Conservation (phyloP, 2,113 vertebrate species). For the Salvator merianae region DNA sequence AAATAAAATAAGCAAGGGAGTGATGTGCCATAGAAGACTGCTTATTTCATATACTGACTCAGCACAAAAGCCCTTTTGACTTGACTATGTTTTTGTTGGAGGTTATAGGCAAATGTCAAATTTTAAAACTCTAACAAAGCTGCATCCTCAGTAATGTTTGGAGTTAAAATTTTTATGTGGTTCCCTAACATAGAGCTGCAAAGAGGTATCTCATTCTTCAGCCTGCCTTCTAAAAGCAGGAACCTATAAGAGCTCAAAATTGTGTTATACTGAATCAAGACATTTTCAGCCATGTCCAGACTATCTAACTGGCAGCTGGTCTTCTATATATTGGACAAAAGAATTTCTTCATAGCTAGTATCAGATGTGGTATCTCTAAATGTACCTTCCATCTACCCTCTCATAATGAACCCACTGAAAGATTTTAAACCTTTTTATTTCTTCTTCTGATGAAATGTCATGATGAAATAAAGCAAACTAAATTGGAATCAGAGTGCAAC, state of each 20-base stretch:
- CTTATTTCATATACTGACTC: no score
- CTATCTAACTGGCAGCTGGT: neutral
- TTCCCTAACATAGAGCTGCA: neutral
- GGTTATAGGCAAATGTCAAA: no score
- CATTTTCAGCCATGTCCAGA: neutral
- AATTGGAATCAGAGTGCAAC: neutral
- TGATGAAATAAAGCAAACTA: neutral
- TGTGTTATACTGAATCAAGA: neutral
- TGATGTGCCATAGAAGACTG: no score
- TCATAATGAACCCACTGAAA: neutral
- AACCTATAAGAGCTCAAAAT: neutral
- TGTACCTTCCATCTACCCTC: neutral
- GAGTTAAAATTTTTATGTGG: no score
- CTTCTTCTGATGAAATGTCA: neutral
- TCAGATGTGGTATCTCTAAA: neutral
- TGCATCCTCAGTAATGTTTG: no score
- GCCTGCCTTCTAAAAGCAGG: neutral
- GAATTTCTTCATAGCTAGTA: neutral
- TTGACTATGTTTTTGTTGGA: no score
- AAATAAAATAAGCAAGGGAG: no score
- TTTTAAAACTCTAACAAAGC: no score
- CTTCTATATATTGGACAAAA: neutral
- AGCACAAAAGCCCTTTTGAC: no score
- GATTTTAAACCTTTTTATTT: neutral
- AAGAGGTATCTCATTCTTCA: neutral